These are phyloP conservation scores for Magallana ariakensis DNA, from an alignment of 1,140 invertebrate genomes.

Conservation along the genomic window DNA sequence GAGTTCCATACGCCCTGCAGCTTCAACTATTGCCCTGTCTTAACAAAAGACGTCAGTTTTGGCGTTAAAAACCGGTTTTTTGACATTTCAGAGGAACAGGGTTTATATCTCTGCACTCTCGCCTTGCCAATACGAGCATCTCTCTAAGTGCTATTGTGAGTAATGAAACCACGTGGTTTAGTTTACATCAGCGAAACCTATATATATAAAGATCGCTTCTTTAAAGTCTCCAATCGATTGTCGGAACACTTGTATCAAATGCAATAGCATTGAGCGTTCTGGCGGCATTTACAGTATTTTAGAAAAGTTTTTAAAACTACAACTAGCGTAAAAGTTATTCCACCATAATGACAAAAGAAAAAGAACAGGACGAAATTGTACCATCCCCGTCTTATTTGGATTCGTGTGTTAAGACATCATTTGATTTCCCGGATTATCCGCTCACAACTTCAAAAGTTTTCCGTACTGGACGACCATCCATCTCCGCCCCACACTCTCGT, in stretches of 20 bases:
- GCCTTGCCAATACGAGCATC: not conserved
- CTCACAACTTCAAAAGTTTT: not conserved
- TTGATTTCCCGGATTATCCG: not conserved
- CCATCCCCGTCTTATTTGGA: not conserved
- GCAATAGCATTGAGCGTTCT: too few relatives aligned
- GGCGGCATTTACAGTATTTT: too few relatives aligned
- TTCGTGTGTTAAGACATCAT: not conserved
- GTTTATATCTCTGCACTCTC: conserved; percentile 8
- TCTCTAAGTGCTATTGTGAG: conserved; percentile 3
- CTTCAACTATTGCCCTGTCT: not conserved
- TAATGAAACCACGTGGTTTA: conserved; percentile 8
- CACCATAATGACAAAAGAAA: not conserved
- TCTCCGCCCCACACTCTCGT: not conserved
- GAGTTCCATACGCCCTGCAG: not conserved
- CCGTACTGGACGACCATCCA: not conserved
- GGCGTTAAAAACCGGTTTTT: conserved; percentile 3
- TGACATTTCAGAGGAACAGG: not conserved
- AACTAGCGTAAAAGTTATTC: too few relatives aligned
- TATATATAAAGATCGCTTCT: conserved; percentile 9
- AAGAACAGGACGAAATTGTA: not conserved
- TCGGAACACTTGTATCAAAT: too few relatives aligned
- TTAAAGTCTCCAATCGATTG: not conserved
- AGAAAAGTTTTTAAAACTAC: too few relatives aligned
- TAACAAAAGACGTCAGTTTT: conserved; percentile 1
- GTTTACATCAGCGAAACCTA: not conserved